These are phyloP conservation scores for Rhynchophorus ferrugineus DNA, from an alignment of 1,140 invertebrate genomes.

Conservation along the genomic window DNA sequence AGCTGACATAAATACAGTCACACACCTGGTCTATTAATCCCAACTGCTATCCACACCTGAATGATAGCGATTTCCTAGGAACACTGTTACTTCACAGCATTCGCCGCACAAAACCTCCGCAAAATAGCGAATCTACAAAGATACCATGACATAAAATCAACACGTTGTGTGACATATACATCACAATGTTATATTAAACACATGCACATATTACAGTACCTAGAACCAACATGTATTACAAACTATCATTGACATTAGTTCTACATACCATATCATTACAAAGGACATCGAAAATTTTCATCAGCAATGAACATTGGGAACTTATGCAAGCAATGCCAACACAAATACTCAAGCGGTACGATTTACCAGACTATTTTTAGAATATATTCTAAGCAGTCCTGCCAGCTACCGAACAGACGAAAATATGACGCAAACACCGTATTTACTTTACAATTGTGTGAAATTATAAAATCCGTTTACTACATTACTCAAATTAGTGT, in stretches of 20 bases:
- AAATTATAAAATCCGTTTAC: slow-evolving; percentile 1
- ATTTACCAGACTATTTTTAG: background rate
- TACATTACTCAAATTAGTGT: slow-evolving; percentile 4
- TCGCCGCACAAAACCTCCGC: no score
- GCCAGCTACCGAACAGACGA: background rate
- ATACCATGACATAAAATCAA: no score
- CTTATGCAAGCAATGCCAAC: background rate
- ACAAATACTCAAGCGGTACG: background rate
- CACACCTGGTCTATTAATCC: slow-evolving; percentile 1
- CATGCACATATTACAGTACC: no score
- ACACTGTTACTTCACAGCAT: slow-evolving; percentile 6
- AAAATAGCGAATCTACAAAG: no score
- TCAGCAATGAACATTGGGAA: background rate
- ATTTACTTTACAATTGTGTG: background rate
- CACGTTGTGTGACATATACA: background rate
- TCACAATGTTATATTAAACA: no score
- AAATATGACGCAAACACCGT: slow-evolving; percentile 4
- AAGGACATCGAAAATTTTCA: no score
- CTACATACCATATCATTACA: no score
- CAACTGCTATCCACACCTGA: background rate
- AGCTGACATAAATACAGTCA: slow-evolving; percentile 23
- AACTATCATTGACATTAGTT: no score
- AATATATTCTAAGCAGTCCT: background rate
- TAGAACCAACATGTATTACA: no score
- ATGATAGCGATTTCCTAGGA: background rate